Conservation (phyloP, 2,888 invertebrate genomes). For the Augiades crinisus region DNA sequence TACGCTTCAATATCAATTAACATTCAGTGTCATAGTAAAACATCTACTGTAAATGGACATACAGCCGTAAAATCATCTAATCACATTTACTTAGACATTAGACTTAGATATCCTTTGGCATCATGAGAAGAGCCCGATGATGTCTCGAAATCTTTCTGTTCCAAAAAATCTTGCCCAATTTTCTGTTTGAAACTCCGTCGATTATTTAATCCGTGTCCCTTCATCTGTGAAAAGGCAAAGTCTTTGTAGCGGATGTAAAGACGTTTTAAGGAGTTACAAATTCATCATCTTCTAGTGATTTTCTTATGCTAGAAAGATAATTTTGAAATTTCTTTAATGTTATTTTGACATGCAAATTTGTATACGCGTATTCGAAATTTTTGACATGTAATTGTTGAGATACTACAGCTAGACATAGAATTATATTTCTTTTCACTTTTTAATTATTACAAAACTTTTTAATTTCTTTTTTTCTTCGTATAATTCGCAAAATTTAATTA, state of each 20-base stretch:
- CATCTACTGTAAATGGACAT: constrained; percentile 78
- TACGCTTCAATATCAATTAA: constrained; percentile 42
- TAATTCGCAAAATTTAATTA: no score
- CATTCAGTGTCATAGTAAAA: constrained; percentile 47
- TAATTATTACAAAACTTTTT: no score
- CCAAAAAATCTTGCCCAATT: constrained; percentile 31
- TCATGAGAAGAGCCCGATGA: constrained; percentile 50
- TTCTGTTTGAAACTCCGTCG: constrained; percentile 44
- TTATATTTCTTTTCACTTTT: no score
- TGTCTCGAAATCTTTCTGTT: constrained; percentile 29
- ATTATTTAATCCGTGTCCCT: constrained; percentile 46
- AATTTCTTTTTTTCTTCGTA: no score
- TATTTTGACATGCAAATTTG: no score
- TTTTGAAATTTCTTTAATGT: no score
- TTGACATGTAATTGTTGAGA: no score
- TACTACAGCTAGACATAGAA: no score
- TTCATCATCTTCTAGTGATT: no score
- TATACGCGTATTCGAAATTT: no score
- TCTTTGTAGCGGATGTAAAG: background rate
- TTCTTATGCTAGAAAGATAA: no score
- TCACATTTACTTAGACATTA: constrained; percentile 57
- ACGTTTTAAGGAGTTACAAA: background rate
- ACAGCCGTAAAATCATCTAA: constrained; percentile 62
- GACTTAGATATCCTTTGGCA: constrained; percentile 70
- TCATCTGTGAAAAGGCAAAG: constrained; percentile 57